Base-by-base conservation (phyloP, 2,797 vertebrate genomes). In the Microchirus variegatus region DNA sequence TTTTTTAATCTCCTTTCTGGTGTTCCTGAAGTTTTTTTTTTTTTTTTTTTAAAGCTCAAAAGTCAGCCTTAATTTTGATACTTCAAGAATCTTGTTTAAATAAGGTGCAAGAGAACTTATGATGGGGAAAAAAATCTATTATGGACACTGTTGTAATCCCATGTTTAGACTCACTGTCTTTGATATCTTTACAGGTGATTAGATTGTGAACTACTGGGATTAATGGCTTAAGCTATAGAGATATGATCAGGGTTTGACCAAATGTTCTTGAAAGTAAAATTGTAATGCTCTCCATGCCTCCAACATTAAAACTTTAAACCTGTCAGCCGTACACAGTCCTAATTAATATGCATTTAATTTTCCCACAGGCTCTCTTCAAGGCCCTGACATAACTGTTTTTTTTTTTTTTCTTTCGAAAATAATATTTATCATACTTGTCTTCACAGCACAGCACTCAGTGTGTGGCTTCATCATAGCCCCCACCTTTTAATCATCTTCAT, bases 401-500 rank as follows among this genome's bases (percentile, higher is more conserved):
- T 1, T 50, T 19, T 47, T 43, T 57, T 14, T 10, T 44, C 12
- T 18, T 18, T 44, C 16, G 18, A 42, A 26, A 40, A 54, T 26
- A 35, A 37, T 6, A 42, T 52, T 35, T 49, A 15, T 26, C 35
- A 7, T 22, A 35, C 54, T 50, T 42, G 18, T 50, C 10, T 59
- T 60, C 9, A 41, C 40, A 60, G 15, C 37, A 0, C 0, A n/a
- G 36, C 5, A 17, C 42, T 56, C n/a, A n/a, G 36, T 14, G 14
- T 47, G 36, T 4, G 4, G 15, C 54, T 77, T 69, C 50, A 73
- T 73, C 53, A 56, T 19, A n/a, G 22, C 16, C 36, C 65, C 59
- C 13, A n/a, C 59, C n/a, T 67, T 78, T 64, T 53, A 62, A 73
- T 81, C 63, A 43, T 58, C n/a, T 50, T 60, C 51, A 54, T 49